phyloP scores from a whole-genome alignment of 2,113 vertebrate genomes.

The Sinocyclocheilus rhinocerous region DNA sequence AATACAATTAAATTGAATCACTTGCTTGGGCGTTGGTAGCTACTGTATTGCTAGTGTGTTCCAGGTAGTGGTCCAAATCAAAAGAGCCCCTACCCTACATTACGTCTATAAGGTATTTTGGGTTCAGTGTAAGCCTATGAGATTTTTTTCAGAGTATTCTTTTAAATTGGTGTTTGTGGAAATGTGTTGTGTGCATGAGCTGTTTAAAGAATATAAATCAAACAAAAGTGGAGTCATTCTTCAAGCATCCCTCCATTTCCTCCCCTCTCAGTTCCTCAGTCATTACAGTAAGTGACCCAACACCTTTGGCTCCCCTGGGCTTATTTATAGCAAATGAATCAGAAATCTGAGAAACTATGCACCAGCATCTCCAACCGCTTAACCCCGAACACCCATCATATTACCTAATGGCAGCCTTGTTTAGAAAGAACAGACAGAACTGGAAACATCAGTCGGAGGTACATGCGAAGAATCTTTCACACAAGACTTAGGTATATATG shows the following conservation, averaged over 20 bases:
- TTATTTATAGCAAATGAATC: slow-evolving; percentile 62
- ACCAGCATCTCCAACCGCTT: slow-evolving; percentile 43
- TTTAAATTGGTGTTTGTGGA: neutral
- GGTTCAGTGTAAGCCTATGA: neutral
- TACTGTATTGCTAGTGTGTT: no score
- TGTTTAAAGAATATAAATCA: slow-evolving; percentile 68
- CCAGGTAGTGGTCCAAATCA: neutral
- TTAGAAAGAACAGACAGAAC: neutral
- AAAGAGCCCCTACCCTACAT: neutral
- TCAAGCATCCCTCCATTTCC: slow-evolving; percentile 71
- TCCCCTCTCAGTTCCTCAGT: slow-evolving; percentile 46
- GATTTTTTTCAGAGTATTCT: neutral
- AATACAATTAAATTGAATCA: no score
- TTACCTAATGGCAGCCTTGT: slow-evolving; percentile 9
- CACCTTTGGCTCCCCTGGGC: slow-evolving; percentile 69
- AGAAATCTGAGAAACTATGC: slow-evolving; percentile 57
- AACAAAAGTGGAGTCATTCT: slow-evolving; percentile 69
- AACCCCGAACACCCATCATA: slow-evolving; percentile 25
- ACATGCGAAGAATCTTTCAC: slow-evolving; percentile 16
- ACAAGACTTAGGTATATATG: slow-evolving; percentile 38
- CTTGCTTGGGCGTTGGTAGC: no score
- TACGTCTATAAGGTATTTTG: neutral
- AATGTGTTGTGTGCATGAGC: slow-evolving; percentile 72
- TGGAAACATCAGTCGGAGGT: slow-evolving; percentile 20
- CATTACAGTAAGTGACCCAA: slow-evolving; percentile 74